Evolutionary conservation across 2,888 invertebrate species (phyloP), one percentile per base, ranked within the genome.

Genomic region (Nomada fabriciana): DNA sequence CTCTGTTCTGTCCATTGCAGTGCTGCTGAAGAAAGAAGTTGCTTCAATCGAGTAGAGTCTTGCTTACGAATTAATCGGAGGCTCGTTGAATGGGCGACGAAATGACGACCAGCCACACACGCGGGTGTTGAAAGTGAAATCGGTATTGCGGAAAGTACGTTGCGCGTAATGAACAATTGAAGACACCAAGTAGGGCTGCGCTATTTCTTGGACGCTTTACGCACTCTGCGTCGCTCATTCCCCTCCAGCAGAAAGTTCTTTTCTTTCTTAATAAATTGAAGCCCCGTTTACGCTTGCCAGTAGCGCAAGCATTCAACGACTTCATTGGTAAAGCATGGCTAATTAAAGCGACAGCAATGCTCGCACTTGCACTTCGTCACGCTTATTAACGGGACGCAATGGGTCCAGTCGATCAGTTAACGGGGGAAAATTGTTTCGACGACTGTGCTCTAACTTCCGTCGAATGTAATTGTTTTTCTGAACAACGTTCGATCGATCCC

Each of bases 81-180:
- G 25, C 47, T 36, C 23, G 29, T 50, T 36, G 50, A 50, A 67
- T n/a, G 59, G 43, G 29, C 29, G 53, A 29, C 67, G 47, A 73
- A 73, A 61, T 36, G 29, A 25, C 36, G 36, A 7, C 7, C 9
- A 5, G 36, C 36, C 36, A 1, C 36, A 7, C 7, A 36, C 36
- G 36, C 36, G 50, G 20, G 59, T 25, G 74, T 74, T 50, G 82
- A 84, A 82, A 85, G 85, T 82, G 82, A 85, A 84, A 84, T 79
- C 84, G 57, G 70, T 36, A 71, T 76, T 59, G 73, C 84, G 79
- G 76, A 74, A 83, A 76, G 80, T 64, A 76, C 60, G 76, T 73
- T 73, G 70, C 55, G 76, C 68, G 36, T 47, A 65, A 79, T 61
- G 71, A 50, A 57, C 65, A 72, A 72, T 80, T 60, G 74, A 80